Evolutionary conservation across 1,140 invertebrate species (phyloP).

Genomic region (Drosophila mojavensis): DNA sequence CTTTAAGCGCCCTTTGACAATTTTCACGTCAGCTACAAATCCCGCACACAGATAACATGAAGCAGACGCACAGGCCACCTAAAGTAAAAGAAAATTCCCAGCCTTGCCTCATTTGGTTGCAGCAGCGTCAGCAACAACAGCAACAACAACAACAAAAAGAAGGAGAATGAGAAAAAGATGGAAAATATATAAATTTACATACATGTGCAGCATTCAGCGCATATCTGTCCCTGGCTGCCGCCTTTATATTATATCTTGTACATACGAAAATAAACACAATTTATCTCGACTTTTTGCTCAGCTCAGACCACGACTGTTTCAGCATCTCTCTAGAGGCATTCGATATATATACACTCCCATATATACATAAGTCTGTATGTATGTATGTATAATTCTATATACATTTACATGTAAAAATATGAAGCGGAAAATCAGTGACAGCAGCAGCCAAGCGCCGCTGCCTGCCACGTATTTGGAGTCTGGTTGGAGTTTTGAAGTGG

Average conservation of each 20-base stretch:
- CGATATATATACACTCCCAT: constrained; percentile 12
- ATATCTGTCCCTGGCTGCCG: constrained; percentile 57
- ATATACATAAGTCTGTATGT: constrained; percentile 14
- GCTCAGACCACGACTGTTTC: constrained; percentile 33
- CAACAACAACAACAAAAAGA: neutral
- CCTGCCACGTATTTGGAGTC: constrained; percentile 51
- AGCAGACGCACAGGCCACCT: constrained; percentile 45
- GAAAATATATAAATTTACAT: constrained; percentile 69
- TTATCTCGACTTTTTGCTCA: constrained; percentile 58
- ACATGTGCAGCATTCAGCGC: constrained; percentile 40
- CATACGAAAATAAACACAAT: constrained; percentile 76
- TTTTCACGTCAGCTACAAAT: constrained; percentile 79
- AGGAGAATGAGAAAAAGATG: constrained; percentile 21
- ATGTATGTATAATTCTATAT: constrained; percentile 32
- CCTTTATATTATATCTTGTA: constrained; percentile 61
- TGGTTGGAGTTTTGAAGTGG: constrained; percentile 72
- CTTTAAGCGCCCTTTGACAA: constrained; percentile 80
- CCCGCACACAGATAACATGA: constrained; percentile 51
- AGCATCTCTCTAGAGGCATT: constrained; percentile 50
- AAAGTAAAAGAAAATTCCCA: constrained; percentile 55
- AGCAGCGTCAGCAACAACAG: constrained; percentile 4
- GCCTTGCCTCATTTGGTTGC: constrained; percentile 38
- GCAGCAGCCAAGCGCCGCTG: constrained; percentile 59
- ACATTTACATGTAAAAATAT: constrained; percentile 63
- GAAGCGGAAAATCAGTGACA: constrained; percentile 81